Evolutionary conservation across 2,888 invertebrate species (phyloP), one percentile per base, ranked within the genome.

Genomic region (Lepidocyrtinus sp.): DNA sequence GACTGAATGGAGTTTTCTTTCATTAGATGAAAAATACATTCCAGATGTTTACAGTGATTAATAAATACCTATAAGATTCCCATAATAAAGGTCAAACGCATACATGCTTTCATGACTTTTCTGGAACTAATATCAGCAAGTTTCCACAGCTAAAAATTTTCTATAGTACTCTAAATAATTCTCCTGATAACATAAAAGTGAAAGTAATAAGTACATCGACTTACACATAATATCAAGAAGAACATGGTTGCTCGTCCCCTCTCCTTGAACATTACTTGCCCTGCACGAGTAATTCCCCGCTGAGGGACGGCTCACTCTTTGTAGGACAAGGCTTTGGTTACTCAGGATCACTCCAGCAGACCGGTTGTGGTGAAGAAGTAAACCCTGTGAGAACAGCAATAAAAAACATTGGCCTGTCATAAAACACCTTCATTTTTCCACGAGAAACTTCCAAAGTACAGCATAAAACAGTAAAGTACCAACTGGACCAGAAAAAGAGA

Each of bases 251-350:
- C 95, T 96, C 88, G 93, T 92, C 69, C 95, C 95, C 90, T 95
- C 95, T 25, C 96, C 95, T 90, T 96, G 94, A 72, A 93, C 93
- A 90, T 96, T 96, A 87, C 94, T 93, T 82, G 95, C 96, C 82
- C 95, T 93, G 90, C 96, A 96, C 86, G 94, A 93, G 90, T 96
- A 96, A 87, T 93, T 92, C 83, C 96, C 96, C 85, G 95, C 94
- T 89, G 94, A 94, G 89, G 93, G 93, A 84, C 95, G 92, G 82
- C 95, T 95, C 87, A 96, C 95, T 90, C 94, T 94, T 90, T 96
- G 96, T 88, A 96, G 92, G 83, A 96, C 96, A 86, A 96, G 91
- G 88, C 96, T 96, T 90, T 96, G 96, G 91, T 96, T 96, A 89
- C 95, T 95, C 89, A 95, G 93, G 88, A 96, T 95, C 87, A 96